These are phyloP conservation scores for Philereme transversata DNA, from an alignment of 2,888 invertebrate species.

Conservation along the genomic window DNA sequence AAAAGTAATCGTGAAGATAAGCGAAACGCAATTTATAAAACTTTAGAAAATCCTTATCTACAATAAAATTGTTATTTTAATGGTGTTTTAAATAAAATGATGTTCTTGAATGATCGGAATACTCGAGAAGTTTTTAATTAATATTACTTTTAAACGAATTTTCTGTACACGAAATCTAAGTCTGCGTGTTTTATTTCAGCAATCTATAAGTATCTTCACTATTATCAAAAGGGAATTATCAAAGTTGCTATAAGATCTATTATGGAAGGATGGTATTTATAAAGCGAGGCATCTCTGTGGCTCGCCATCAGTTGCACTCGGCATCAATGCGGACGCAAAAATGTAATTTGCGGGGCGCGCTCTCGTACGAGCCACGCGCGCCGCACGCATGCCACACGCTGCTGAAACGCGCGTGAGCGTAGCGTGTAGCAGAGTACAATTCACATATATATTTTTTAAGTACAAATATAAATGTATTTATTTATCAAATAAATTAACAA, in stretches of 20 bases:
- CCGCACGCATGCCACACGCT: not conserved
- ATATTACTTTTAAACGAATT: too few relatives aligned
- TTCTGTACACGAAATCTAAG: too few relatives aligned
- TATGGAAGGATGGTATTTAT: not conserved
- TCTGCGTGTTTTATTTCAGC: too few relatives aligned
- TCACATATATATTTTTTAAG: too few relatives aligned
- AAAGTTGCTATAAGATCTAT: too few relatives aligned
- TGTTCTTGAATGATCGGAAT: too few relatives aligned
- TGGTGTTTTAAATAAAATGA: not conserved
- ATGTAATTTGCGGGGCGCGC: slow-evolving; percentile 2
- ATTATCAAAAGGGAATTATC: too few relatives aligned
- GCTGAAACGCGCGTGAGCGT: not conserved
- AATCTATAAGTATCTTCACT: too few relatives aligned
- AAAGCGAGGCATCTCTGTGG: not conserved
- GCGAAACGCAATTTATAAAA: slow-evolving; percentile 17
- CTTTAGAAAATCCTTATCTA: slow-evolving; percentile 19
- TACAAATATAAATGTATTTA: too few relatives aligned
- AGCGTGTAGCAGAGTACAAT: slow-evolving; percentile 1
- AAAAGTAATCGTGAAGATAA: slow-evolving; percentile 20
- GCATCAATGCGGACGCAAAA: slow-evolving; percentile 6
- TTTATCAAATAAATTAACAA: too few relatives aligned
- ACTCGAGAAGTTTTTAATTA: too few relatives aligned
- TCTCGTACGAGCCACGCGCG: slow-evolving; percentile 1
- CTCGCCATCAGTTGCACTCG: slow-evolving; percentile 5
- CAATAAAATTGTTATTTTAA: not conserved